Evolutionary conservation across 2,888 invertebrate species (phyloP), one percentile per base, ranked within the genome.

Genomic region (Cephalotes varians): DNA sequence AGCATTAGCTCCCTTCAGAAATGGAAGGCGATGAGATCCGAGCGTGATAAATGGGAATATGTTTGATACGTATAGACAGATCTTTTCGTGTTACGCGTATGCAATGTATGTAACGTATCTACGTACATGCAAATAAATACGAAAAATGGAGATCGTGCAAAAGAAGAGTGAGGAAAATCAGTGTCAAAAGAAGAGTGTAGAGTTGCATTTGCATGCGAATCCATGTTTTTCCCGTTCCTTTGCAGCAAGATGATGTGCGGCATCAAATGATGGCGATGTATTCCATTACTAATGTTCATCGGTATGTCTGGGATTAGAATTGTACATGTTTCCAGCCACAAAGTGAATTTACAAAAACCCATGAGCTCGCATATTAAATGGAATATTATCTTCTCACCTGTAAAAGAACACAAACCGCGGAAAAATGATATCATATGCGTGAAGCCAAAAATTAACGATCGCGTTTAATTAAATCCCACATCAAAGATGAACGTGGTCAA

Each of bases 181-280:
- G 69, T 83, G 77, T 85, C 84, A 87, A 87, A 87, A 88, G 90
- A 86, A 77, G 60, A 84, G 64, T 83, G 88, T 89, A 73, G 85
- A 86, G 88, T 86, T 91, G 85, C 87, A 91, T 91, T 91, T 90
- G 85, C 82, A 86, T 83, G 81, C 81, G 71, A 60, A 34, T 21
- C 40, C 81, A 77, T 60, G 79, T 47, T 72, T 60, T 37, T 25
- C 64, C 56, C 40, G 64, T 71, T 49, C 58, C 69, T 71, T 47
- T 74, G 40, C 64, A n/a, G 67, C 34, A 76, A 25, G 34, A 56
- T 65, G 54, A 81, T 69, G 72, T 62, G 77, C n/a, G 37, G 80
- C 81, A 87, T 85, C 89, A 85, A 87, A 84, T 83, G 87, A 77
- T 82, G 74, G 58, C 71, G 44, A 18, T 44, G 34, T 34, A 62